Base-by-base conservation (phyloP, 1,140 invertebrate species). In the Tetramorium parvispinum region DNA sequence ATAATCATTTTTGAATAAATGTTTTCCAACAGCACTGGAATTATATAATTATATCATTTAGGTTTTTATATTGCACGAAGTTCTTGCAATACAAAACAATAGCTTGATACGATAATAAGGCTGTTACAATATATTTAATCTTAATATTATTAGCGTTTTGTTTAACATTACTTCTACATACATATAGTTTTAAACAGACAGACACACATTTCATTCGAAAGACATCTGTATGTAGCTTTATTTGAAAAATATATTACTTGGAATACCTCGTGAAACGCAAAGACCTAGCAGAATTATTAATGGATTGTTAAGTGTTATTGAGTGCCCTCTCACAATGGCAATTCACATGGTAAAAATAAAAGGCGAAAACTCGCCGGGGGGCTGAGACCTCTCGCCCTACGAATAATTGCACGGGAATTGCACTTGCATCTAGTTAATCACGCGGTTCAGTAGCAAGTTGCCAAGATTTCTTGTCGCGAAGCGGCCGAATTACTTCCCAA, bases 401-500 rank as follows among this genome's bases (percentile, higher is more conserved):
- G n/a, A 75, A 59, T 75, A 83, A 83, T 83, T 49, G 24, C 46
- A 46, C n/a, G 68, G 27, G 18, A 59, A 83, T 83, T 27, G 53
- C 79, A 83, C 53, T 75, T 83, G 79, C 79, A 75, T 83, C 53
- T 40, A 75, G 79, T 83, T 83, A 73, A 83, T 83, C 79, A 83
- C n/a, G 68, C 79, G 68, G 6, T 37, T 75, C 68, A 37, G 68
- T 83, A 59, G 79, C 79, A 73, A 61, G 68, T 59, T 83, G 79
- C 79, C 68, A 83, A 75, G 79, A 83, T 83, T 83, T 68, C 79
- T 61, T 83, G 79, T 83, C 53, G 66, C 66, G 68, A 59, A 21
- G 79, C 53, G 24, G 53, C 68, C 79, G 68, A 49, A 83, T 83
- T 83, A 61, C 57, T 78, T 65, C 61, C 82, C 75, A 78, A 85